Evolutionary conservation across 2,888 invertebrate species (phyloP).

Genomic region (Prenolepis imparis): DNA sequence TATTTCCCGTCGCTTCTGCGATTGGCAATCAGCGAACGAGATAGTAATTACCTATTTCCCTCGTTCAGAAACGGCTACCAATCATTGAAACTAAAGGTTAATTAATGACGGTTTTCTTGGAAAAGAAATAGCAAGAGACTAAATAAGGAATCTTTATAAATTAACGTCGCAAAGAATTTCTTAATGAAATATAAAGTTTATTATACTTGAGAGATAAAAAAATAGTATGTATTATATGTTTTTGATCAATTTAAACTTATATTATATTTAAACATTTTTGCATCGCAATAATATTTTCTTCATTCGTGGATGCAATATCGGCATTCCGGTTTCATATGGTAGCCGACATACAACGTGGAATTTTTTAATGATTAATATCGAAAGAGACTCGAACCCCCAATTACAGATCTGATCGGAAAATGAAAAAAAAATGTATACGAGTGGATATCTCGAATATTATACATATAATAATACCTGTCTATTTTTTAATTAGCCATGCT

Average conservation of each 20-base stretch:
- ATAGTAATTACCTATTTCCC: slow-evolving; percentile 4
- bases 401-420: not conserved
- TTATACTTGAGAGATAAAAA: not conserved
- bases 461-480: slow-evolving; percentile 3
- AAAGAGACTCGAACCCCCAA: slow-evolving; percentile 20
- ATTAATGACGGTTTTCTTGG: not conserved
- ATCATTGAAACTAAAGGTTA: not conserved
- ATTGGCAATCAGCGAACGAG: not conserved
- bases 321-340: not conserved
- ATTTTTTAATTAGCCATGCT: not conserved
- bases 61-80: not conserved
- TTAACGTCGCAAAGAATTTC: not conserved
- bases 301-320: not conserved
- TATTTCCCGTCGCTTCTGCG: not conserved
- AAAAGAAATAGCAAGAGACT: not conserved
- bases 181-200: not conserved
- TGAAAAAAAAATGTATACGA: not conserved
- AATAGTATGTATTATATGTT: not conserved
- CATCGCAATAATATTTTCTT: not conserved
- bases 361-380: slow-evolving; percentile 27
- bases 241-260: not conserved
- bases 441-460: not conserved
- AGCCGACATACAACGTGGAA: not conserved
- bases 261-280: not conserved
- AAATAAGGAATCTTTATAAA: not conserved